Percentiles rank a stretch among this genome's conserved stretches.
Evolutionary conservation across 92 coral and sea anemone species (phyloP).

Genomic region (Phenganax marumi): DNA sequence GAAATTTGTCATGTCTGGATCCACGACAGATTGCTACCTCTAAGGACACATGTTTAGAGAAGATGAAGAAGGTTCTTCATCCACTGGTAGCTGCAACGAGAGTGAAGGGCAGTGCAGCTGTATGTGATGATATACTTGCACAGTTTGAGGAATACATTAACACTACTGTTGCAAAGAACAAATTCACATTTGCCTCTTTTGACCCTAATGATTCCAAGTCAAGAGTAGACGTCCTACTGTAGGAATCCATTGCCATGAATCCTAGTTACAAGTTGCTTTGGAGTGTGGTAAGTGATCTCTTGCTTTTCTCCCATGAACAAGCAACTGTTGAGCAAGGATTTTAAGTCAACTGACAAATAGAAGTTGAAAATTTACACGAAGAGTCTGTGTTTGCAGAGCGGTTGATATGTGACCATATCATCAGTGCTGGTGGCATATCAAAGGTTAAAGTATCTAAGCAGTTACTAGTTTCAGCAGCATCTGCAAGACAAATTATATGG

Average conservation of each 20-base stretch:
- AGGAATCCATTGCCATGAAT: constrained; percentile 26
- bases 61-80: constrained; percentile 38
- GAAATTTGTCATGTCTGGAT: constrained; percentile 31
- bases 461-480: constrained; percentile 28
- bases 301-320: constrained; percentile 24
- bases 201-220: constrained; percentile 33
- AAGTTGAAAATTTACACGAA: constrained; percentile 35
- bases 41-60: constrained; percentile 39
- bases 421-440: constrained; percentile 35
- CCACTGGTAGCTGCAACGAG: constrained; percentile 11
- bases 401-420: constrained; percentile 42
- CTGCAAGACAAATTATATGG: constrained; percentile 41
- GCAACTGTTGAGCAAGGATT: not conserved
- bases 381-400: constrained; percentile 46
- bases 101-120: constrained; percentile 26
- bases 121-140: constrained; percentile 38
- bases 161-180: constrained; percentile 43
- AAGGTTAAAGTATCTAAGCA: constrained; percentile 36
- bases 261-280: constrained; percentile 21
- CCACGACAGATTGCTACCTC: constrained; percentile 44
- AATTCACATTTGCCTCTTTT: constrained; percentile 30
- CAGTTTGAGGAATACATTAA: constrained; percentile 34
- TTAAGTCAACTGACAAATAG: constrained; percentile 38
- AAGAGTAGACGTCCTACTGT: constrained; percentile 35
- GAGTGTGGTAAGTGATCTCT: constrained; percentile 11